Conservation (phyloP, 2,888 invertebrate species). For the Hydraecia micacea region DNA sequence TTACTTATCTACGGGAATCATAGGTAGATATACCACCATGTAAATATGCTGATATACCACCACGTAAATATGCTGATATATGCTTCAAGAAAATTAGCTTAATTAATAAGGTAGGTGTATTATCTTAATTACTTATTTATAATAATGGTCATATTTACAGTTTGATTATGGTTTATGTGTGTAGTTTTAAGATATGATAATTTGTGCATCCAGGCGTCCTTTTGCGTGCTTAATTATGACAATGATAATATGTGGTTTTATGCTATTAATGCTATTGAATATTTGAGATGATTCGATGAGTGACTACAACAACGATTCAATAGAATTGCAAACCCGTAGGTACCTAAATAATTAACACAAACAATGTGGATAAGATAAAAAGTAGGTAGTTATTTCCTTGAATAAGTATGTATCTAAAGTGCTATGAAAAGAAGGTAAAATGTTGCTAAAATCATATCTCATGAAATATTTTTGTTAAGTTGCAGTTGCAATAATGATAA, state of each 20-base stretch:
- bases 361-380: constrained; percentile 13
- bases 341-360: constrained; percentile 36
- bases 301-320: constrained; percentile 25
- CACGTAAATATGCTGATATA: background rate
- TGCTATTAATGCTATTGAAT: constrained; percentile 36
- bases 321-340: constrained; percentile 27
- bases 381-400: background rate
- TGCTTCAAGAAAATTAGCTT: constrained; percentile 11
- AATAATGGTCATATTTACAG: constrained; percentile 57
- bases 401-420: constrained; percentile 12
- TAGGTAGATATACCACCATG: background rate
- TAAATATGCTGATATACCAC: background rate
- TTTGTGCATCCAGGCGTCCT: constrained; percentile 50
- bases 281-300: constrained; percentile 39
- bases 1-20: background rate
- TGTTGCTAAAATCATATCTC: constrained; percentile 18
- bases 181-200: constrained; percentile 49
- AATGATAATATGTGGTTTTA: constrained; percentile 38
- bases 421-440: constrained; percentile 16
- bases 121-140: constrained; percentile 30
- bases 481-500: constrained; percentile 36
- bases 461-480: constrained; percentile 16
- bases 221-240: constrained; percentile 48
- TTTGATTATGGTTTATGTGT: constrained; percentile 51
- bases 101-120: constrained; percentile 18